Evolutionary conservation across 2,797 vertebrate genomes (phyloP).

Genomic region (Notolepis coatsorum): DNA sequence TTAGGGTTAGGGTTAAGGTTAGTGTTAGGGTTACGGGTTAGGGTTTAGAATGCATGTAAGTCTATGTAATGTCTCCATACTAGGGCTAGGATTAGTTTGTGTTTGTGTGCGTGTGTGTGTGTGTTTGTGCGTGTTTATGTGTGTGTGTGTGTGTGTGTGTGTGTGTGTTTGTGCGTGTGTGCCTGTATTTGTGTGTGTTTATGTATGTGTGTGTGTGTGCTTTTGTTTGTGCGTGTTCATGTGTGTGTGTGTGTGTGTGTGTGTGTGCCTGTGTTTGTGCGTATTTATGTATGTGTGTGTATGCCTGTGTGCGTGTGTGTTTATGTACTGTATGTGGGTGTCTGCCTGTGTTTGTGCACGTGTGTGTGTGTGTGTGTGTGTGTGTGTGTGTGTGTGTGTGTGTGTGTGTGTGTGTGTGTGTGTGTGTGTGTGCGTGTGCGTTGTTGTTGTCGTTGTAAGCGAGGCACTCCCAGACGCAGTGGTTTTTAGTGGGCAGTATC

Average conservation of each 20-base stretch:
- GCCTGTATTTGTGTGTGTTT: not conserved
- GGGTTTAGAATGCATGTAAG: no score
- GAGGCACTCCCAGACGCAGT: conserved; percentile 74
- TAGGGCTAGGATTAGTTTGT: no score
- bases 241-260: conserved; percentile 19
- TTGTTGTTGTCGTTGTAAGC: conserved; percentile 63
- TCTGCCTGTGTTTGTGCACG: conserved; percentile 31
- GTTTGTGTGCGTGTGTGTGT: no score
- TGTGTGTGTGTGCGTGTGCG: conserved; percentile 32
- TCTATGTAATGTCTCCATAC: no score
- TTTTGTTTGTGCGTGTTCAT: not conserved
- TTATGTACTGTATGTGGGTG: conserved; percentile 38
- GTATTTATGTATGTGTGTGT: conserved; percentile 38
- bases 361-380: conserved; percentile 20
- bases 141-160: not conserved
- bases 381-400: conserved; percentile 34
- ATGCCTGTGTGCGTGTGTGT: conserved; percentile 12
- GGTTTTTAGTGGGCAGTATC: conserved; percentile 72
- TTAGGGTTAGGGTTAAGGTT: no score
- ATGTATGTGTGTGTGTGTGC: conserved; percentile 3
- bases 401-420: conserved; percentile 29
- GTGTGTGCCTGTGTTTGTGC: conserved; percentile 16
- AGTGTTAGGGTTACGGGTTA: no score
- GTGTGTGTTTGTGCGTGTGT: not conserved
- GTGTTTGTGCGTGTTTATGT: not conserved